phyloP scores from a whole-genome alignment of 2,113 vertebrate species.

The Elgaria multicarinata region DNA sequence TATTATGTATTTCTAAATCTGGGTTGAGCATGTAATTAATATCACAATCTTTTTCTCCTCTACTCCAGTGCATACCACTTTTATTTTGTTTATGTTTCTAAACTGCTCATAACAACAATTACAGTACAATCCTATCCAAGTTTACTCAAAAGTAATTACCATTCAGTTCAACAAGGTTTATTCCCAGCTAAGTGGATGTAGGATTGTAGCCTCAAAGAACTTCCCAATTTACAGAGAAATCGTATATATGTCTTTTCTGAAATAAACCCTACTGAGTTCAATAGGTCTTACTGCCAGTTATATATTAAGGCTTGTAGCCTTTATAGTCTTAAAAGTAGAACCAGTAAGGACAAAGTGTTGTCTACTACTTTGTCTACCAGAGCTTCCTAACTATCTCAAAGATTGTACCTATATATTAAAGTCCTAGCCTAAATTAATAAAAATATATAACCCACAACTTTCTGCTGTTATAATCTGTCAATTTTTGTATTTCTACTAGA shows the following conservation, averaged over 20 bases:
- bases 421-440: background rate
- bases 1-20: no score
- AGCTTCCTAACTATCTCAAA: background rate
- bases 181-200: background rate
- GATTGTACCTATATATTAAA: background rate
- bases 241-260: background rate
- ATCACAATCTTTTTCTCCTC: no score
- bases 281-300: no score
- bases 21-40: no score
- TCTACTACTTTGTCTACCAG: background rate
- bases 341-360: no score
- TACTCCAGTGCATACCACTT: no score
- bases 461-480: background rate
- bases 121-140: background rate
- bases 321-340: no score
- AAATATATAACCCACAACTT: background rate
- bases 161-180: background rate
- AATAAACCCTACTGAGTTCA: background rate
- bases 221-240: background rate
- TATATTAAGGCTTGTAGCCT: background rate
- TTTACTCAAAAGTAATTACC: background rate
- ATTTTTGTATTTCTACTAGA: background rate
- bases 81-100: background rate
- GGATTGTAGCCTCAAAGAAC: background rate
- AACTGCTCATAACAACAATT: background rate